phyloP scores from a whole-genome alignment of 2,888 invertebrate genomes.

The Coremacera marginata region DNA sequence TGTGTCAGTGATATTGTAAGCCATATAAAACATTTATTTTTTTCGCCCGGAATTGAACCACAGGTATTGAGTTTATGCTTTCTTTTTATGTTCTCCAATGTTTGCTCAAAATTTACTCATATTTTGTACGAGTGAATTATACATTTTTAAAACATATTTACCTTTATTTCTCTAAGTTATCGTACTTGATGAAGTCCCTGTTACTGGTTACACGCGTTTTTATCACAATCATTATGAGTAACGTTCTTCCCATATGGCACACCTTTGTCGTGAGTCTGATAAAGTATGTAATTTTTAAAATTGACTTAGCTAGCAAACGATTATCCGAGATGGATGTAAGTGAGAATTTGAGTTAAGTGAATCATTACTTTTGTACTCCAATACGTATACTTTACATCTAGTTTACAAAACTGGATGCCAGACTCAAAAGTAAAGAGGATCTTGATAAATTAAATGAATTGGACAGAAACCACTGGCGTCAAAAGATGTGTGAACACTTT shows the following conservation, averaged over 20 bases:
- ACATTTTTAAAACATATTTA: constrained; percentile 58
- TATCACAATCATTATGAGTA: constrained; percentile 51
- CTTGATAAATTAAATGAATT: not conserved
- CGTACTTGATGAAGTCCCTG: constrained; percentile 55
- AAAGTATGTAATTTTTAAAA: constrained; percentile 57
- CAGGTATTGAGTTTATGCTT: constrained; percentile 43
- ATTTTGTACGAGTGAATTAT: constrained; percentile 49
- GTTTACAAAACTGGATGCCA: not conserved
- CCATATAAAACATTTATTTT: constrained; percentile 55
- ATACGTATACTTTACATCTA: not conserved
- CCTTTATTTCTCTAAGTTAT: constrained; percentile 56
- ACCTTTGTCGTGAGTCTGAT: constrained; percentile 60
- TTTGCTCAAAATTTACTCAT: not conserved
- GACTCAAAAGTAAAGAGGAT: not conserved
- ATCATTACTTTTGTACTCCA: not conserved
- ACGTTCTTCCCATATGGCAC: constrained; percentile 58
- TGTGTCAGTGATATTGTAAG: constrained; percentile 53
- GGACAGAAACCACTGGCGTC: constrained; percentile 49
- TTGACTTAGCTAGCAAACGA: constrained; percentile 54
- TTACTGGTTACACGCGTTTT: constrained; percentile 53
- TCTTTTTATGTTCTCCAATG: not conserved
- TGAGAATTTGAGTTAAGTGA: not conserved
- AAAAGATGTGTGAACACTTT: constrained; percentile 52
- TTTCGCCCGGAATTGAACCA: constrained; percentile 54
- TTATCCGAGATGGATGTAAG: constrained; percentile 58